Evolutionary conservation across 2,113 vertebrate species (phyloP).

Genomic region (Tinamus guttatus): DNA sequence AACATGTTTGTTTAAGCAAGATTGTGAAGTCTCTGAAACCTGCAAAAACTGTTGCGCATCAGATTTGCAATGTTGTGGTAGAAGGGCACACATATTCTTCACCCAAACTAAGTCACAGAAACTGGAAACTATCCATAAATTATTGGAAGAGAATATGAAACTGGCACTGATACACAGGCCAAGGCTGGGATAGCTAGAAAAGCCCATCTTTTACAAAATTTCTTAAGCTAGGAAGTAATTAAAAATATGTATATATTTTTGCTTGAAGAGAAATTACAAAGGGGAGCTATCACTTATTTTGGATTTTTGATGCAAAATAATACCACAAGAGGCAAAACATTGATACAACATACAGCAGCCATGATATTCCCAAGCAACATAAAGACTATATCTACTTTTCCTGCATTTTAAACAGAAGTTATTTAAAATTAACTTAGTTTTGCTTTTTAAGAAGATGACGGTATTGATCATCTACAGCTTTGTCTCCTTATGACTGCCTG

Average conservation of each 20-base stretch:
- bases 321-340: background rate
- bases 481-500: background rate
- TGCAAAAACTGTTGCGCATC: background rate
- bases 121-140: background rate
- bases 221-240: background rate
- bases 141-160: background rate
- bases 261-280: background rate
- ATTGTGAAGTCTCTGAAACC: background rate
- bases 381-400: background rate
- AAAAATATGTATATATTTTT: fast-evolving
- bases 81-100: background rate
- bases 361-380: background rate
- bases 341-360: background rate
- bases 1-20: background rate
- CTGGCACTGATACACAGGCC: background rate
- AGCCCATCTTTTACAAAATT: background rate
- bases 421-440: background rate
- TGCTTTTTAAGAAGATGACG: background rate
- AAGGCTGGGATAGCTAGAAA: background rate
- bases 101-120: background rate
- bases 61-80: background rate
- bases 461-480: background rate
- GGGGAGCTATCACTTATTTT: background rate
- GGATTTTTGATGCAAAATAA: background rate
- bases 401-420: background rate